Conservation (phyloP, 2,113 vertebrate species). For the Oriolus oriolus region DNA sequence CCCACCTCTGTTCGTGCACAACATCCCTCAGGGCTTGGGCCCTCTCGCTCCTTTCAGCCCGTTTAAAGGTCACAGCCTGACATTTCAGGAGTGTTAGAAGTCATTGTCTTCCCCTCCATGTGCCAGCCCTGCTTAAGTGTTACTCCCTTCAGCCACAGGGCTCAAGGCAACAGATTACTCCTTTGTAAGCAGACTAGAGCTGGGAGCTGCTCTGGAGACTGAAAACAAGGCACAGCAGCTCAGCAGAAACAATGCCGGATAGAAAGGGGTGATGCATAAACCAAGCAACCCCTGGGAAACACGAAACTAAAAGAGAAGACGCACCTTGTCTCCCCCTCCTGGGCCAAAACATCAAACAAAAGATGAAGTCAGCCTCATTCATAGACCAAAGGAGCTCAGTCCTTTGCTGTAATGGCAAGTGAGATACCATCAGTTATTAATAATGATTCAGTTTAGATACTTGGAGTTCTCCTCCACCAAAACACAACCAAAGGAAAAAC, state of each 20-base stretch:
- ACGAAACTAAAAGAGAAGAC: background rate
- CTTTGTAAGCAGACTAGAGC: background rate
- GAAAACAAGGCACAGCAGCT: background rate
- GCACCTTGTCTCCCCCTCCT: accelerated
- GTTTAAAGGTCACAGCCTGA: background rate
- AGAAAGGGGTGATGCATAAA: background rate
- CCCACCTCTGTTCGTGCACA: background rate
- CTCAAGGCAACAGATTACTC: background rate
- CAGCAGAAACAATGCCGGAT: background rate
- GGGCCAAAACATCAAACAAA: background rate
- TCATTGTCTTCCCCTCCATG: background rate
- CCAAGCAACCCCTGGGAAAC: background rate
- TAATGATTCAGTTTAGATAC: accelerated
- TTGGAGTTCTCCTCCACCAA: background rate
- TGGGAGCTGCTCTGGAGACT: background rate
- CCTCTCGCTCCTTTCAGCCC: background rate
- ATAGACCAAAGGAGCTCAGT: background rate
- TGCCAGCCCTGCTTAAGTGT: background rate
- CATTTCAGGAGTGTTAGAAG: background rate
- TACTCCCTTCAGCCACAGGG: background rate
- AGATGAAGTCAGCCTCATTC: background rate
- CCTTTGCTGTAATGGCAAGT: accelerated
- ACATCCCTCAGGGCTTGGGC: background rate
- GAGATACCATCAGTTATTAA: too few species aligned
- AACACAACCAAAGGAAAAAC: background rate